Percentiles rank a stretch among this genome's conserved stretches.
These are phyloP conservation scores for Drosophila bocki DNA, from an alignment of 1,140 invertebrate species.

Conservation along the genomic window DNA sequence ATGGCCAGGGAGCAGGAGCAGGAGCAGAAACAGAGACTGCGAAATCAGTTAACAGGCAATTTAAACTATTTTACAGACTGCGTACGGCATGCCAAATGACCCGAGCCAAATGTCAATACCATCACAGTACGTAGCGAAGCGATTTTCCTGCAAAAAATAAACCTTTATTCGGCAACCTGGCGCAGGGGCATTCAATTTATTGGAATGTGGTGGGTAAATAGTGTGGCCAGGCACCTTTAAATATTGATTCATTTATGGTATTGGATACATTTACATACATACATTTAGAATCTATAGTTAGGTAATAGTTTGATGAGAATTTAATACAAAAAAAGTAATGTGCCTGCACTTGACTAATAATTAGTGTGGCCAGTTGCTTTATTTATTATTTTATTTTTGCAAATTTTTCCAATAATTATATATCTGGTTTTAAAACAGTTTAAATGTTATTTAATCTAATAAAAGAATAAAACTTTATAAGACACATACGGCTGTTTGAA, in stretches of 20 bases:
- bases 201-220: neutral
- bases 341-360: neutral
- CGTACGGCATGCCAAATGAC: constrained; percentile 69
- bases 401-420: no score
- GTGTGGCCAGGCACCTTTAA: neutral
- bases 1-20: neutral
- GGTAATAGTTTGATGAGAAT: neutral
- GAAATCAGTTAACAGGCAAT: constrained; percentile 80
- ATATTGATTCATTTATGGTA: neutral
- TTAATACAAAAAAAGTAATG: neutral
- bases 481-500: no score
- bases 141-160: neutral
- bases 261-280: neutral
- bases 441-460: no score
- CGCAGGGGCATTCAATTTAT: neutral
- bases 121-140: constrained; percentile 41
- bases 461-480: no score
- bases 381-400: no score
- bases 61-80: constrained; percentile 77
- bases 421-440: no score
- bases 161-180: neutral
- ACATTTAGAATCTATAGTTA: neutral
- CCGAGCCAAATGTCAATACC: constrained; percentile 79
- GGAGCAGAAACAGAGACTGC: constrained; percentile 3
- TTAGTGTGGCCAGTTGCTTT: no score